These are phyloP conservation scores for Leucophora obtusa DNA, from an alignment of 2,888 invertebrate species.

Conservation along the genomic window DNA sequence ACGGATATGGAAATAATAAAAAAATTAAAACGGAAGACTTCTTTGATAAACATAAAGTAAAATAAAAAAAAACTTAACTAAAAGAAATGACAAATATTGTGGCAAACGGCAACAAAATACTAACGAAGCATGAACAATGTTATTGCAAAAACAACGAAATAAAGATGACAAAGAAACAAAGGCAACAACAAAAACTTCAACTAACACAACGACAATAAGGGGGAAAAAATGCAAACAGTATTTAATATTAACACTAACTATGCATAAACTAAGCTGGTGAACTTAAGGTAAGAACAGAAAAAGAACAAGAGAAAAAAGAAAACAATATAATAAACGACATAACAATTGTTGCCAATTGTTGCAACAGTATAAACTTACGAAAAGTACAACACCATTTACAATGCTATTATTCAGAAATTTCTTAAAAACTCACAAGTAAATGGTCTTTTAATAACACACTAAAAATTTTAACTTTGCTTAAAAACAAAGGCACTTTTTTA, in stretches of 20 bases:
- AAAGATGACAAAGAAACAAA: slow-evolving; percentile 8
- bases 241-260: slow-evolving; percentile 22
- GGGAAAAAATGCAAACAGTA: neutral
- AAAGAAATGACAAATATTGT: slow-evolving; percentile 53
- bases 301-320: neutral
- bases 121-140: slow-evolving; percentile 50
- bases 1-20: neutral
- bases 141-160: slow-evolving; percentile 31
- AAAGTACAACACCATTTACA: neutral
- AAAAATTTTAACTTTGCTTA: no score
- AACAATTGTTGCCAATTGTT: no score
- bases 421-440: no score
- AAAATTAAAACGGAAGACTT: slow-evolving; percentile 3
- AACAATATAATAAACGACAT: neutral
- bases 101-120: slow-evolving; percentile 21
- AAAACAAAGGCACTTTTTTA: no score
- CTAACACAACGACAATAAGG: neutral
- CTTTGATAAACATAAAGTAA: slow-evolving; percentile 13
- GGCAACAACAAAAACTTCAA: slow-evolving; percentile 5
- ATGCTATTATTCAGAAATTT: neutral
- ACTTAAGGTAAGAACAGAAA: slow-evolving; percentile 17
- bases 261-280: slow-evolving; percentile 20
- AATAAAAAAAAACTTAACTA: neutral
- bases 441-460: no score
- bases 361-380: neutral